Evolutionary conservation across 2,888 invertebrate species (phyloP), one percentile per base, ranked within the genome.

Genomic region (Tenthredo livida): DNA sequence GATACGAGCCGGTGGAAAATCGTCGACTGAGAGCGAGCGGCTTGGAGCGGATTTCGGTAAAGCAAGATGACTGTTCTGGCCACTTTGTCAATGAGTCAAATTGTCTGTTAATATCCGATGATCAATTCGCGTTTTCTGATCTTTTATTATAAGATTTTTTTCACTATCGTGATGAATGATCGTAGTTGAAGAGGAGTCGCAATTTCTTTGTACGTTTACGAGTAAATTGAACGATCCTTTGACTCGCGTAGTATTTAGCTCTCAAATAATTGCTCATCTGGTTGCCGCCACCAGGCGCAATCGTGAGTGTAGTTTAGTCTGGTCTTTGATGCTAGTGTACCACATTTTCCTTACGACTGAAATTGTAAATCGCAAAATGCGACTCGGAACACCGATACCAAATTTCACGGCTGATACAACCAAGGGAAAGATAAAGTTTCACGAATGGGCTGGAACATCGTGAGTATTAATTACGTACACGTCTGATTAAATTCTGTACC

Each of bases 351-450:
- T n/a, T n/a, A 33, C 33, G 1, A 43, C 0, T 47, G 0, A 15
- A 47, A 47, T 12, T 47, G 15, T 3, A 15, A 3, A 47, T 2
- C 2, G 17, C 29, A 33, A 67, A 33, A 84, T 84, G 84, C 72
- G 84, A 21, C 75, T 84, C 7, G 84, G 84, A 10, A 73, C 84
- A 54, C 72, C 50, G 72, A 84, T 84, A 21, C 40, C 77, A 40
- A 84, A 84, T 77, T 84, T 84, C 3, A 58, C 40, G 25, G 84
- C 84, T 9, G n/a, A 77, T 58, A 84, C 84, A 25, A 84, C 84
- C 0, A 73, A 77, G 21, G 84, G 84, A 9, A 84, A 37, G 61
- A 84, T 84, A 6, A 17, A 61, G 29, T 84, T 84, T 61, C 61
- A 84, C 73, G 73, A 40, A 25, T 84, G 84, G 84, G 72, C 84